phyloP scores from a whole-genome alignment of 2,113 vertebrate genomes.

The Plecotus auritus region DNA sequence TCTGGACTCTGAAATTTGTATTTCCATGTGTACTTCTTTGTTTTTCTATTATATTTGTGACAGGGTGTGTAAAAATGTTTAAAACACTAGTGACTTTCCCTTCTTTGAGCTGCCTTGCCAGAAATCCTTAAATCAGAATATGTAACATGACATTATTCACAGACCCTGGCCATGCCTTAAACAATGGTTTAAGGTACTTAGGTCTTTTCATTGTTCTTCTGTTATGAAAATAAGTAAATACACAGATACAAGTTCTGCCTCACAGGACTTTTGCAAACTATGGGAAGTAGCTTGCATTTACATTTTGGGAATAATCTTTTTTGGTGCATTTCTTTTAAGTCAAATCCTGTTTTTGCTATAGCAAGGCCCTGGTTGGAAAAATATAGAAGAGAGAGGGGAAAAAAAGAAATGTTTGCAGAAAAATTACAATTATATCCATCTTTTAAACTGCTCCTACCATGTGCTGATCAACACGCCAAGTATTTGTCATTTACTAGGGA shows the following conservation, averaged over 20 bases:
- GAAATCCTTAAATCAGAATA: slow-evolving; percentile 7
- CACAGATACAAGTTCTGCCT: background rate
- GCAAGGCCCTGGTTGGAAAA: slow-evolving; percentile 1
- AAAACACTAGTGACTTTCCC: background rate
- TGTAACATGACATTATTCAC: background rate
- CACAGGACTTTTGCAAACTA: background rate
- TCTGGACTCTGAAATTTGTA: background rate
- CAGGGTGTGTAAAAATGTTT: background rate
- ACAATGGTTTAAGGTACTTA: background rate
- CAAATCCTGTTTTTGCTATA: slow-evolving; percentile 13
- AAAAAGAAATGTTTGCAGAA: background rate
- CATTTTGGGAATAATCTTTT: background rate
- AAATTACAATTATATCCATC: background rate
- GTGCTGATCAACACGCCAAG: background rate
- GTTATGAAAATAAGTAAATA: slow-evolving; percentile 22
- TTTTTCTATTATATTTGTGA: background rate
- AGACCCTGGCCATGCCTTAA: background rate
- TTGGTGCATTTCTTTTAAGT: slow-evolving; percentile 4
- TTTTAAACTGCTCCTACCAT: background rate
- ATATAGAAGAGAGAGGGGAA: background rate
- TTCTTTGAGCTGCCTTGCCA: background rate
- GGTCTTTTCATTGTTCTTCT: background rate
- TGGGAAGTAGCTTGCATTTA: background rate
- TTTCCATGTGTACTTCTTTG: background rate
- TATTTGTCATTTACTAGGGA: background rate